Percentiles rank a stretch among this genome's conserved stretches.
Conservation (phyloP, 2,797 vertebrate species). For the Acrocephalus scirpaceus region DNA sequence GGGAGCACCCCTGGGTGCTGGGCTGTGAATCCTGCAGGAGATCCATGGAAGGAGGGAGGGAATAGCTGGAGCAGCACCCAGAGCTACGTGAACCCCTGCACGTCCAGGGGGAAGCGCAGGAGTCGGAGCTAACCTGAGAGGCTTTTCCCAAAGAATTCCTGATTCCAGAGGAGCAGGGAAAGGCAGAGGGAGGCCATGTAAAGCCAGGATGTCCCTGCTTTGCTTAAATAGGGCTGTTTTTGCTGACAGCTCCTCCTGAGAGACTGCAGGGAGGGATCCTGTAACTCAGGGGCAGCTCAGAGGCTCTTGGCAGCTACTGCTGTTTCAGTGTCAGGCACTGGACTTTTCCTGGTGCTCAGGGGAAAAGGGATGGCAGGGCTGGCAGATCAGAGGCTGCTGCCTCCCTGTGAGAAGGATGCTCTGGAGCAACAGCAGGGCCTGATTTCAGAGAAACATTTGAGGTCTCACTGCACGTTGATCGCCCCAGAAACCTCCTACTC, state of each 20-base stretch:
- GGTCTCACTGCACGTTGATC: background rate
- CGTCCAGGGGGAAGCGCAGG: background rate
- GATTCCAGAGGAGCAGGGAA: background rate
- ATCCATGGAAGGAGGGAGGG: background rate
- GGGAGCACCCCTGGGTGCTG: constrained; percentile 28
- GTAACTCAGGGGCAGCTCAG: background rate
- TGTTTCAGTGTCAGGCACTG: background rate
- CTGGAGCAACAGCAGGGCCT: background rate
- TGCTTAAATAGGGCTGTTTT: background rate
- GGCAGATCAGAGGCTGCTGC: background rate
- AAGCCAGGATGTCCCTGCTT: background rate
- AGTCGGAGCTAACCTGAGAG: rapidly evolving
- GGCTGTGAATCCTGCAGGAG: background rate
- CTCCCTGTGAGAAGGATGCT: background rate
- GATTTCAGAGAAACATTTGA: background rate
- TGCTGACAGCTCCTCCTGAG: background rate
- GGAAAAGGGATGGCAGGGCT: background rate
- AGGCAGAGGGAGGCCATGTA: background rate
- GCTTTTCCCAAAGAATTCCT: background rate
- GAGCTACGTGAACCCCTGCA: background rate
- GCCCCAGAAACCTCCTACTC: background rate
- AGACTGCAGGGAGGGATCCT: background rate
- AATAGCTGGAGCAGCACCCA: background rate
- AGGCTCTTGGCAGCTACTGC: background rate
- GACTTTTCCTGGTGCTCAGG: background rate